Evolutionary conservation across 2,888 invertebrate species (phyloP).

Genomic region (Brenthis hecate): DNA sequence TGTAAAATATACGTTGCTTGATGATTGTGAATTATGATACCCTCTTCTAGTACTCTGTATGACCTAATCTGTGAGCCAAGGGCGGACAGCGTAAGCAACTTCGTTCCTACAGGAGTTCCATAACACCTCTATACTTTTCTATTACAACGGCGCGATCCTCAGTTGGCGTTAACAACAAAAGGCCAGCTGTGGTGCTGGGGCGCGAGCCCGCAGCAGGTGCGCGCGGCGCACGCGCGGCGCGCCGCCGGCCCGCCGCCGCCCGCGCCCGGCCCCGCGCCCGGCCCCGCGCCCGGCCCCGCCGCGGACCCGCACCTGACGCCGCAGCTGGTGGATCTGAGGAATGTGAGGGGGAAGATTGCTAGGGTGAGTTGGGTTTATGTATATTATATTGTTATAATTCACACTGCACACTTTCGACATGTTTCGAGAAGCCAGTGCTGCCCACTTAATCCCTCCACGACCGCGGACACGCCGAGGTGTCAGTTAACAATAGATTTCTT

Average conservation of each 20-base stretch:
- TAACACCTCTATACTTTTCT: not conserved
- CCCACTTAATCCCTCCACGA: too few relatives aligned
- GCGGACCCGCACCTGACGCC: conserved; percentile 81
- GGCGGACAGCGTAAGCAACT: too few relatives aligned
- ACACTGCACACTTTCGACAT: too few relatives aligned
- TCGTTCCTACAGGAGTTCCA: too few relatives aligned
- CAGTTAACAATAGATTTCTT: too few relatives aligned
- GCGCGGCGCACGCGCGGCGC: conserved; percentile 79
- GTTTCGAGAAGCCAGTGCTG: too few relatives aligned
- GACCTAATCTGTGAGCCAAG: too few relatives aligned
- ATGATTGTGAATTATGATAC: too few relatives aligned
- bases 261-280: conserved; percentile 41
- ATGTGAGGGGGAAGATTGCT: conserved; percentile 83
- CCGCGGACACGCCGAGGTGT: too few relatives aligned
- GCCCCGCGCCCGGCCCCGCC: conserved; percentile 34
- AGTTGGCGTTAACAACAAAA: conserved; percentile 79
- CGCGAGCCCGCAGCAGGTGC: conserved; percentile 84
- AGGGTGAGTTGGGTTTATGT: conserved; percentile 73
- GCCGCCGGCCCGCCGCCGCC: conserved; percentile 48
- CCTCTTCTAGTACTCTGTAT: too few relatives aligned
- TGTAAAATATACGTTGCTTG: too few relatives aligned
- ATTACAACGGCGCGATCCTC: not conserved
- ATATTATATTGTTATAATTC: too few relatives aligned
- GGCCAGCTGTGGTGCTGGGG: conserved; percentile 83
- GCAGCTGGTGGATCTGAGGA: conserved; percentile 82